Base-by-base conservation (phyloP, 2,797 vertebrate species). In the Eulemur rubriventer region DNA sequence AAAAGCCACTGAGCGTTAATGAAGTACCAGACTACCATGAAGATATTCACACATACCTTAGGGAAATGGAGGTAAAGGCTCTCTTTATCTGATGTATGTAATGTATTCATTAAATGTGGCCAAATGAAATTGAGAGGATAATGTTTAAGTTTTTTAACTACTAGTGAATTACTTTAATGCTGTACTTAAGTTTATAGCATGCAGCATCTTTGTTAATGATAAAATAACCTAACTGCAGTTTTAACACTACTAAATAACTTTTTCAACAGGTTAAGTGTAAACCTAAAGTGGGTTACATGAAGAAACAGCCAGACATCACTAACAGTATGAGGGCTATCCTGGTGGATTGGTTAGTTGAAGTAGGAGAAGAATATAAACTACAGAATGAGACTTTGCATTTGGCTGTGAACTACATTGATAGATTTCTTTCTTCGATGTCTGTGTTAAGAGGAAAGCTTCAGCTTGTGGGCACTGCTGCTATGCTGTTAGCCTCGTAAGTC, bases 361-460 rank as follows among this genome's bases (percentile, higher is more conserved):
- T 99, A 30, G 99, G 99, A 38, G 99, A 99, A 94, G 99, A 99
- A 96, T 99, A 99, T 98, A 99, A 99, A 95, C 98, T 99, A 33
- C 99, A 99, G 98, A 99, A 99, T 0, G 99, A 99, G 98, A 99
- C 99, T 0, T 98, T 99, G 50, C 99, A 99, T 96, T 98, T 99
- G 98, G 99, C 99, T 10, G 99, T 99, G 4, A 99, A 99, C 98
- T 99, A 99, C 98, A 99, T 99, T 2, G 99, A 99, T 70, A 99
- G 99, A 73, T 99, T 99, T 98, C 99, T 99, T 7, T 99, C 99
- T 1, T 99, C 99, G 0, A 99, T 99, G 99, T 99, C 99, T 3
- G 99, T 99, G 89, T 97, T 99, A 95, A 98, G 99, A 96, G 99
- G 99, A 65, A 99, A 99, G 93, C 99, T 99, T 85, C 99, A 99